Evolutionary conservation across 2,113 vertebrate genomes (phyloP).

Genomic region (Phainopepla nitens): DNA sequence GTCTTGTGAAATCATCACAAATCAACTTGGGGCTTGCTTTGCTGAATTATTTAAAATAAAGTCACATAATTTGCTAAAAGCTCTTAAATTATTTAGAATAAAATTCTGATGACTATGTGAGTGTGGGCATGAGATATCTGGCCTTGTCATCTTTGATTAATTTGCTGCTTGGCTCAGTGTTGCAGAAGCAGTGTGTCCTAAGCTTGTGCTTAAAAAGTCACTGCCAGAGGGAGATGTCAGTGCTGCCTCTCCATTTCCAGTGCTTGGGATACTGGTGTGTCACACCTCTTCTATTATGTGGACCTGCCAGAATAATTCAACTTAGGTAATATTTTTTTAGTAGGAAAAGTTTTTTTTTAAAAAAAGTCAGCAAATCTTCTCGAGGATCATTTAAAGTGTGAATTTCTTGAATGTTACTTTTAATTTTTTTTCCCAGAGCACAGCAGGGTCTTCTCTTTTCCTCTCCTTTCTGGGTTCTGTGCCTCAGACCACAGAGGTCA

Average conservation of each 20-base stretch:
- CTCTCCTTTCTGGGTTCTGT: background rate
- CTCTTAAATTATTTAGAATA: background rate
- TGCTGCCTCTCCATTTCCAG: background rate
- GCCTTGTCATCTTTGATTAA: background rate
- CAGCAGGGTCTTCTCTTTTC: background rate
- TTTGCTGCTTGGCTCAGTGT: background rate
- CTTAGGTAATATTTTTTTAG: background rate
- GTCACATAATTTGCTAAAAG: background rate
- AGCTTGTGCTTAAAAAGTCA: background rate
- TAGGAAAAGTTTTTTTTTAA: background rate
- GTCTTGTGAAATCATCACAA: background rate
- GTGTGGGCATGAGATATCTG: background rate
- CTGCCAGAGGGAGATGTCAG: fast-evolving
- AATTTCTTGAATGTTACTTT: background rate
- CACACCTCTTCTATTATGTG: background rate
- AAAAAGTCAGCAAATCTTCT: background rate
- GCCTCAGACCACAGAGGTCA: background rate
- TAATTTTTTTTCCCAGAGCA: background rate
- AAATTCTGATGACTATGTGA: background rate
- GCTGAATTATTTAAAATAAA: background rate
- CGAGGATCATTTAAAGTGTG: background rate
- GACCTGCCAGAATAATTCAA: background rate
- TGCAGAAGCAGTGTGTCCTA: background rate
- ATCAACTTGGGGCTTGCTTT: background rate
- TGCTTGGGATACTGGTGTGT: background rate